Percentiles rank a stretch among this genome's conserved stretches.
Conservation (phyloP, 1,140 invertebrate genomes). For the Steinernema khuongi region DNA sequence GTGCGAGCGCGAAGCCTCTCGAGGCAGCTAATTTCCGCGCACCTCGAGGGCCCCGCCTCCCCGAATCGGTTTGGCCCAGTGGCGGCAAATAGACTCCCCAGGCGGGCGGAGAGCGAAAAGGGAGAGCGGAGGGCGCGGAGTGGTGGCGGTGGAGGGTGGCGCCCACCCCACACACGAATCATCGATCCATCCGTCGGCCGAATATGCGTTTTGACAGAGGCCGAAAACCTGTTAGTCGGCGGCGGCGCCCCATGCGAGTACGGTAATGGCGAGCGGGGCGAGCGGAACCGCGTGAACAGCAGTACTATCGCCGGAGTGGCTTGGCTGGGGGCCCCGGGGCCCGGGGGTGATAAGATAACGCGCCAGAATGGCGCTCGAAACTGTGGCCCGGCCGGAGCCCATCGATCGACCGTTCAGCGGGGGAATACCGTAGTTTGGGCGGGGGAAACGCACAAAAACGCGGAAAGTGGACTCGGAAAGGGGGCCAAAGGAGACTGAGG, state of each 20-base stretch:
- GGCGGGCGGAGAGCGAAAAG: conserved; percentile 13
- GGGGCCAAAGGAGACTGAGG: background rate
- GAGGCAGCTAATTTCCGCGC: conserved; percentile 11
- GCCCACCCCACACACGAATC: conserved; percentile 11
- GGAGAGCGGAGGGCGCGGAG: background rate
- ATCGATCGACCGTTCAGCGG: too few relatives aligned
- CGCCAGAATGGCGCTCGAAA: too few relatives aligned
- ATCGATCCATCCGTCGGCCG: background rate
- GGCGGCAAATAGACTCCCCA: background rate
- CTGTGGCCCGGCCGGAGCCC: too few relatives aligned
- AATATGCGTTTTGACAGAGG: conserved; percentile 13
- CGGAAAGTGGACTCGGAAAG: background rate
- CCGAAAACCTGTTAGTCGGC: conserved; percentile 12
- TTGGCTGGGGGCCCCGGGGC: background rate
- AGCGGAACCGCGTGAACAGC: background rate
- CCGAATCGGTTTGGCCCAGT: conserved; percentile 11
- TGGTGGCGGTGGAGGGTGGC: conserved; percentile 10
- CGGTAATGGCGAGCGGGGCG: conserved; percentile 6
- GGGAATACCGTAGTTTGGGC: background rate
- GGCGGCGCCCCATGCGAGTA: background rate
- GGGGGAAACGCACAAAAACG: background rate
- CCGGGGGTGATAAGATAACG: background rate
- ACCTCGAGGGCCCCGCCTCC: background rate
- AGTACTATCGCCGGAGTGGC: conserved; percentile 7
- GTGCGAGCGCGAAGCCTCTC: too few relatives aligned